A percentile compares a stretch with the other conserved stretches of the same genome.
phyloP scores from a whole-genome alignment of 2,113 vertebrate genomes.

The Cinclus mexicanus region DNA sequence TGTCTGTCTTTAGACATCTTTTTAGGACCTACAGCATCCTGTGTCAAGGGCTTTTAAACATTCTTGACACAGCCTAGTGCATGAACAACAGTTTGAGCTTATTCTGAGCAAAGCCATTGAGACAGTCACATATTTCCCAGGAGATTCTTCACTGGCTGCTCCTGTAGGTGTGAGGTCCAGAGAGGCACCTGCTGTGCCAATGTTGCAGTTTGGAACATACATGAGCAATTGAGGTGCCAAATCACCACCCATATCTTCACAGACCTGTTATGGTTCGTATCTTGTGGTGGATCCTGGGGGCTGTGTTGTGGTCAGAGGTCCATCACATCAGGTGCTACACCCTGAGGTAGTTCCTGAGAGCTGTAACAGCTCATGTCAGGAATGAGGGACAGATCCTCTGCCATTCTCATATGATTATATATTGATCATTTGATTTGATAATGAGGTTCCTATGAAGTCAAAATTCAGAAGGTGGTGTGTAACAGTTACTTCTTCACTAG shows the following conservation, averaged over 20 bases:
- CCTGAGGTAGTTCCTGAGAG: neutral
- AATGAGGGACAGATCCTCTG: neutral
- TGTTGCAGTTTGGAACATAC: neutral
- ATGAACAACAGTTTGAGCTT: neutral
- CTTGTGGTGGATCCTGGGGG: neutral
- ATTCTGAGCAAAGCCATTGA: neutral
- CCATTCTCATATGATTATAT: neutral
- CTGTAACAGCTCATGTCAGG: fast-evolving
- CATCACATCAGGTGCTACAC: neutral
- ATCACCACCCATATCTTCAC: neutral
- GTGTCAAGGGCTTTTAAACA: neutral
- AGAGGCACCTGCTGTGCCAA: neutral
- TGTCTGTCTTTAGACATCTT: neutral
- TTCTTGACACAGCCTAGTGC: too few species aligned
- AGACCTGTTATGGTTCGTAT: neutral
- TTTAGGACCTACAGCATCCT: neutral
- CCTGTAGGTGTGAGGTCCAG: neutral
- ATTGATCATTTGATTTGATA: neutral
- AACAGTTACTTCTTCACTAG: neutral
- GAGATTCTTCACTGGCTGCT: neutral
- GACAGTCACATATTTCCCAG: neutral
- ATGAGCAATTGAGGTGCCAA: neutral
- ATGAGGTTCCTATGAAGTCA: neutral
- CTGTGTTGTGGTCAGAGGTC: neutral
- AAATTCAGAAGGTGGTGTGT: neutral